Conservation (phyloP, 1,140 invertebrate genomes). For the Caenorhabditis remanei region DNA sequence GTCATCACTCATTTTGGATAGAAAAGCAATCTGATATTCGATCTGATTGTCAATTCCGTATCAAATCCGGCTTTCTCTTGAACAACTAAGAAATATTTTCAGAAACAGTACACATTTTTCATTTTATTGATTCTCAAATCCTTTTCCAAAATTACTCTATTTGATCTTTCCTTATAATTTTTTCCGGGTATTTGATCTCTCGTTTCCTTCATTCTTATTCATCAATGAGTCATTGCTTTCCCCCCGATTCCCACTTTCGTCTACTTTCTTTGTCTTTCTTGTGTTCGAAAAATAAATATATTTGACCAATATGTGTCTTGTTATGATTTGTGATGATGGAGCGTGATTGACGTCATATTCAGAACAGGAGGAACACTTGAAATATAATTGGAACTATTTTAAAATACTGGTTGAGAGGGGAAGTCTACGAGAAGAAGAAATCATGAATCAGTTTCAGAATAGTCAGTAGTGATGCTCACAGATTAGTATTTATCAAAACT, state of each 20-base stretch:
- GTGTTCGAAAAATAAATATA: neutral
- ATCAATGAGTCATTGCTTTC: neutral
- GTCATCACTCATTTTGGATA: too few relatives aligned
- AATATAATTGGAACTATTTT: neutral
- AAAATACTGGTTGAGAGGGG: too few relatives aligned
- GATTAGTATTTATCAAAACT: too few relatives aligned
- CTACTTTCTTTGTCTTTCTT: neutral
- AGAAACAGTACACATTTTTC: too few relatives aligned
- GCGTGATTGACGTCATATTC: neutral
- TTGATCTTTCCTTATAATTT: neutral
- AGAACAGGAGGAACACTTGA: neutral
- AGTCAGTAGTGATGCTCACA: too few relatives aligned
- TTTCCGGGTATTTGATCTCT: slow-evolving; percentile 12
- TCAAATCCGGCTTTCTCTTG: too few relatives aligned
- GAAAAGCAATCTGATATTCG: too few relatives aligned
- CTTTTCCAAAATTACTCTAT: neutral
- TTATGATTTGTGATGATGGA: neutral
- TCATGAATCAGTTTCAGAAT: too few relatives aligned
- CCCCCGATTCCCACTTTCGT: neutral
- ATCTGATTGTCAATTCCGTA: too few relatives aligned
- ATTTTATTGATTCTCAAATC: neutral
- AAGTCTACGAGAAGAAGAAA: too few relatives aligned
- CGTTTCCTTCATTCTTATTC: neutral
- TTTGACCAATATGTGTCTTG: neutral
- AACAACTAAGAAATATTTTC: too few relatives aligned